phyloP scores from a whole-genome alignment of 30 jellyfish, hydroid and myxozoan species.

The Phacellophora camtschatica region DNA sequence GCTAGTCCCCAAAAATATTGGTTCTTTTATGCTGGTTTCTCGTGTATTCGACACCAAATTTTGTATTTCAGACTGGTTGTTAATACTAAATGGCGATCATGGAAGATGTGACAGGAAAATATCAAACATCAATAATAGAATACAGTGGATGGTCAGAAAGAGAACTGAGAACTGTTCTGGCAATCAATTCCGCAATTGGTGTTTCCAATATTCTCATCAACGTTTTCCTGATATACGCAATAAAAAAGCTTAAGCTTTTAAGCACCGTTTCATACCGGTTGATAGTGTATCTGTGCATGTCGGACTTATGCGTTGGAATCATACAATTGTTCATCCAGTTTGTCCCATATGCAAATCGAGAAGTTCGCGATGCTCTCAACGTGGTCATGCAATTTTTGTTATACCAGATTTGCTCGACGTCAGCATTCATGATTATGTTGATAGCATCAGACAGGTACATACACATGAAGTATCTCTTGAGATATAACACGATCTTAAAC shows the following conservation, averaged over 20 bases:
- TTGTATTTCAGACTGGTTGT: no score
- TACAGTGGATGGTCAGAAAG: neutral
- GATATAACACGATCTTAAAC: slow-evolving; percentile 10
- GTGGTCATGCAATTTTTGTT: neutral
- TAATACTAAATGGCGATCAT: no score
- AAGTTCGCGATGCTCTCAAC: neutral
- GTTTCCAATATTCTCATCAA: slow-evolving; percentile 7
- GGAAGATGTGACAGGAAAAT: neutral
- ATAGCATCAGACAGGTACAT: slow-evolving; percentile 27
- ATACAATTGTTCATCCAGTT: slow-evolving; percentile 18
- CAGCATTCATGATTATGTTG: slow-evolving; percentile 16
- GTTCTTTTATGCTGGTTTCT: no score
- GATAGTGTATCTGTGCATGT: slow-evolving; percentile 22
- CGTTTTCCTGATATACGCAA: slow-evolving; percentile 37
- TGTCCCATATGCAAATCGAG: neutral
- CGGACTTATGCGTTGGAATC: slow-evolving; percentile 28
- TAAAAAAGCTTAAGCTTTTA: slow-evolving; percentile 3
- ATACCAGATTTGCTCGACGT: neutral
- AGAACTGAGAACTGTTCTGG: neutral
- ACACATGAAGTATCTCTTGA: slow-evolving; percentile 42
- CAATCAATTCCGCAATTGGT: neutral
- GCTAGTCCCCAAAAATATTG: no score
- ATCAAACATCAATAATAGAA: neutral
- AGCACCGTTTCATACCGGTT: slow-evolving; percentile 8
- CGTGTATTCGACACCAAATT: no score